Evolutionary conservation across 2,797 vertebrate species (phyloP).

Genomic region (Parambassis ranga): DNA sequence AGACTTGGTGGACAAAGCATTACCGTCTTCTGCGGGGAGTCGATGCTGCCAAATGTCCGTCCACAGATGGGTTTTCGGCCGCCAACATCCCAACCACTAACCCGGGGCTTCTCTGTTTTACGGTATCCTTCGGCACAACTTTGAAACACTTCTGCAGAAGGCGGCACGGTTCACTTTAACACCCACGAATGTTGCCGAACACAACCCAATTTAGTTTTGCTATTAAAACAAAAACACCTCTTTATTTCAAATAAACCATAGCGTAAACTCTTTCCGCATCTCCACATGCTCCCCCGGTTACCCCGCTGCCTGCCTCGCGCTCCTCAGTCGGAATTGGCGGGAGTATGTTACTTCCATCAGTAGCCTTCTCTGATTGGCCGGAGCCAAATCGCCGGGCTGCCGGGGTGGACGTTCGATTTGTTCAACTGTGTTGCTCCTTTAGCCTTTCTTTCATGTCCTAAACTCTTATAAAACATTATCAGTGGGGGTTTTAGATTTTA

Average conservation of each 20-base stretch:
- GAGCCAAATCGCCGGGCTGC: neutral
- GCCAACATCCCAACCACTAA: conserved; percentile 75
- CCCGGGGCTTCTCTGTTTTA: conserved; percentile 32
- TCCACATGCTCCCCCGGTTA: conserved; percentile 14
- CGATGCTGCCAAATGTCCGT: conserved; percentile 70
- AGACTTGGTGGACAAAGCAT: neutral
- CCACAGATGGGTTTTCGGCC: conserved; percentile 70
- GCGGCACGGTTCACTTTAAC: neutral
- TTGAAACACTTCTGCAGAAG: no score
- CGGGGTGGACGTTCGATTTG: conserved; percentile 40
- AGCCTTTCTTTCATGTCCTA: neutral
- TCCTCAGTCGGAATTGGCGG: conserved; percentile 94
- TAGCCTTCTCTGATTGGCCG: conserved; percentile 78
- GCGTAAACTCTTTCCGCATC: neutral
- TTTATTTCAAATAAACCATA: conserved; percentile 27
- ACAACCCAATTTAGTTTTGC: neutral
- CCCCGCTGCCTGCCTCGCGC: conserved; percentile 71
- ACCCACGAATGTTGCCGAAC: neutral
- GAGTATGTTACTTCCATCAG: conserved; percentile 78
- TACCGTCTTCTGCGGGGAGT: conserved; percentile 78
- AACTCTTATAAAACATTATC: neutral
- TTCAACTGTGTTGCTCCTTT: rapidly evolving
- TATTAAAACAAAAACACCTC: conserved; percentile 21
- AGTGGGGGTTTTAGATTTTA: no score
- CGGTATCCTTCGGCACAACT: neutral